Conservation (phyloP, 2,888 invertebrate species). For the Abrostola tripartita region DNA sequence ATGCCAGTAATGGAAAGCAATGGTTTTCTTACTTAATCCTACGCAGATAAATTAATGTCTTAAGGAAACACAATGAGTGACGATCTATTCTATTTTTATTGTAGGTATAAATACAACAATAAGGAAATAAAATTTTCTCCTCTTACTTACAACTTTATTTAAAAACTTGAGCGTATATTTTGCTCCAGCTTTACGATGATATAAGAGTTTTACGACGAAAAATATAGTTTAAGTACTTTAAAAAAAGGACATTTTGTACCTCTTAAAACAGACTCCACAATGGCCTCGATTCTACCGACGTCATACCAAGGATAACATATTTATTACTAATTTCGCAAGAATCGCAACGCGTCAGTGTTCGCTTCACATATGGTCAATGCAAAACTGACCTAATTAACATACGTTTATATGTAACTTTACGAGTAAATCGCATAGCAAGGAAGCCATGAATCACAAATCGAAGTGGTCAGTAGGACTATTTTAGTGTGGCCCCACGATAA, state of each 20-base stretch:
- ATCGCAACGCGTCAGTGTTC: conserved; percentile 59
- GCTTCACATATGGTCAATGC: conserved; percentile 53
- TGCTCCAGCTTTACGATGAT: background rate
- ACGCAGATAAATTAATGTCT: background rate
- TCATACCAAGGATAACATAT: conserved; percentile 53
- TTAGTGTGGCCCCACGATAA: conserved; percentile 54
- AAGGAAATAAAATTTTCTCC: background rate
- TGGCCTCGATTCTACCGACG: conserved; percentile 50
- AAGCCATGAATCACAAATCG: conserved; percentile 56
- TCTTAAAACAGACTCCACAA: conserved; percentile 7
- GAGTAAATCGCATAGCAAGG: conserved; percentile 63
- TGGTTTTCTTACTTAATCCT: no score
- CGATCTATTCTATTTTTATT: background rate
- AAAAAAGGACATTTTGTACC: background rate
- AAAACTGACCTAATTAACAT: conserved; percentile 68
- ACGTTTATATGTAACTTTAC: conserved; percentile 60
- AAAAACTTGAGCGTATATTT: background rate
- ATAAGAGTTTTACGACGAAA: background rate
- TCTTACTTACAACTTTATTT: conserved; percentile 4
- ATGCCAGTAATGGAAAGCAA: no score
- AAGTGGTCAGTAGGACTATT: conserved; percentile 51
- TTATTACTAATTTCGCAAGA: conserved; percentile 62
- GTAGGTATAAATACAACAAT: background rate
- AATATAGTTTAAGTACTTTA: background rate
- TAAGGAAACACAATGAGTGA: background rate